Evolutionary conservation across 1,140 invertebrate genomes (phyloP), one percentile per base, ranked within the genome.

Genomic region (Octopus sinensis): DNA sequence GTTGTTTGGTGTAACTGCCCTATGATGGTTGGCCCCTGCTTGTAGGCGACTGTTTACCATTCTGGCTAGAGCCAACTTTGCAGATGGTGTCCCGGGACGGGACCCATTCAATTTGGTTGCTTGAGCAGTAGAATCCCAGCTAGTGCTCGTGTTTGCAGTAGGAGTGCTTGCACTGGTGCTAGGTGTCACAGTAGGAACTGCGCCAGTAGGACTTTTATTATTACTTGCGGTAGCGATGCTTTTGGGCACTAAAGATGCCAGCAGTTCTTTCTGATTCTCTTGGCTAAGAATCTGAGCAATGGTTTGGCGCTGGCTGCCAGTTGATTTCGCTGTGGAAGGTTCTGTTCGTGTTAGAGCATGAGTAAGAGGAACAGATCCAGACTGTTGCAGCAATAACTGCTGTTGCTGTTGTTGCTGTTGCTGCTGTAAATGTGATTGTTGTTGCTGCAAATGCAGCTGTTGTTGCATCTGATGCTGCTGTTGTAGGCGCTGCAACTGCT

Each of bases 21-120:
- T 13, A 13, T 73, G 68, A 13, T 73, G 68, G 13, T 73, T 73
- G 13, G 76, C 76, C 68, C 80, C 84, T 79, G 81, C 87, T 85
- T 96, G 94, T 54, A 98, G 91, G 75, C 96, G 93, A 88, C 94
- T 97, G 85, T 94, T 98, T 77, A 98, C 91, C 94, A 98, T 96
- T 90, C 97, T 97, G 7, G 97, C 96, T 43, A 99, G 91, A 0
- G 97, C 97, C 2, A 96, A 98, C 92, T 98, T 98, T 6, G 97
- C 97, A 90, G 97, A 97, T 0, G 96, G 93, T 52, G 82, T 85
- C 30, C 79, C 82, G 23, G 82, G 84, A 6, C 84, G 80, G 81
- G 82, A 76, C 71, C 83, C 76, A 73, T 73, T 73, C 7, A 23
- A 23, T 17, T 13, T 73, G 68, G 13, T 9, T n/a, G 68, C 6